Percentiles rank a stretch among this genome's conserved stretches.
These are phyloP conservation scores for Bubalus kerabau DNA, from an alignment of 2,113 vertebrate species.

Conservation along the genomic window DNA sequence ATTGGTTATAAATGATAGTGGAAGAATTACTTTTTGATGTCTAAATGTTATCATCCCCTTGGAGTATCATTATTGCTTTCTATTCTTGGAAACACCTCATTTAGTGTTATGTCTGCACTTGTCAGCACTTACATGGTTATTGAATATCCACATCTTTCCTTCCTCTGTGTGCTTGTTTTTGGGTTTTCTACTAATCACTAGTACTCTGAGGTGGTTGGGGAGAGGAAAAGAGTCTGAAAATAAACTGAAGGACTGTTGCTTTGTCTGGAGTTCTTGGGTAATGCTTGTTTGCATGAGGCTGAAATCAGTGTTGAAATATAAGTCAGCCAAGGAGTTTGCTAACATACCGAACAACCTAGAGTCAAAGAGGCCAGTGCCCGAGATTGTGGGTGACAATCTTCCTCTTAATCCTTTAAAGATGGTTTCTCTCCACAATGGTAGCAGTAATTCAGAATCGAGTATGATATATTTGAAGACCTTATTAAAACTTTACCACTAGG, in stretches of 20 bases:
- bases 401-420: background rate
- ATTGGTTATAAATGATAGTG: background rate
- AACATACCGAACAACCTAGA: background rate
- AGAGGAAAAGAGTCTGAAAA: background rate
- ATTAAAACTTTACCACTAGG: slow-evolving; percentile 42
- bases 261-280: background rate
- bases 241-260: background rate
- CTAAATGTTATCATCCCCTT: background rate
- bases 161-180: background rate
- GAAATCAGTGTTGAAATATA: background rate
- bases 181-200: background rate
- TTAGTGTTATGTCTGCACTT: background rate
- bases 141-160: background rate
- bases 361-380: background rate
- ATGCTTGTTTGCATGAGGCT: background rate
- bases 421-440: background rate
- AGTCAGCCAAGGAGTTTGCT: background rate
- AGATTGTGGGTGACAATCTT: background rate
- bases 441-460: background rate
- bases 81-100: background rate
- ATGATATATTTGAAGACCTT: background rate
- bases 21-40: background rate
- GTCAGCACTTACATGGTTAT: background rate
- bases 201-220: background rate
- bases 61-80: background rate